Evolutionary conservation across 2,797 vertebrate species (phyloP), one percentile per base, ranked within the genome.

Genomic region (Bradypus variegatus): DNA sequence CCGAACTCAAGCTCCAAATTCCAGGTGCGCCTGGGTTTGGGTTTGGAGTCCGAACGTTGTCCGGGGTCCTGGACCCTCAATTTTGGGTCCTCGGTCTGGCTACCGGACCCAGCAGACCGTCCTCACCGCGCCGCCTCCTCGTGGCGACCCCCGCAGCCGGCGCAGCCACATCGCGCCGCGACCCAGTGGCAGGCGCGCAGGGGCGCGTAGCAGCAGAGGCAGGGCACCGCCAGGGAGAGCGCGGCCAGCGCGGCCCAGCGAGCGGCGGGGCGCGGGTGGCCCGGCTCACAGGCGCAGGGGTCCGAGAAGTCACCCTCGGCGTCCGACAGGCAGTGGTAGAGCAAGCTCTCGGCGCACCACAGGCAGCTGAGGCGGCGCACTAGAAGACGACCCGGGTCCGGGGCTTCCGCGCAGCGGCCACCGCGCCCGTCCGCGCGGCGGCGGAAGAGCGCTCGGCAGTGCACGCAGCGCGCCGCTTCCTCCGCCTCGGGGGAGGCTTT

Each of bases 321-420:
- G 98, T 99, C 98, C 38, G 98, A 99, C 98, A 98, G 98, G 97
- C 98, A 99, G 98, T 99, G 98, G 97, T 99, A 99, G 69, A 99
- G 98, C 96, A 99, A 98, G 96, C 98, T 98, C 96, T 99, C 98
- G 0, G 98, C 98, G 1, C 98, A 99, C 98, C 98, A 99, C 97
- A 99, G 98, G 92, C 98, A 99, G 89, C 98, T 98, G 97, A 98
- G 98, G 95, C 98, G 98, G 96, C 98, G 98, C 93, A 99, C 98
- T 96, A 98, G 98, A 95, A 98, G 98, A 96, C 98, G 97, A 38
- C 98, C 98, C 0, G 98, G 98, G 97, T 99, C 98, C 0, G 98
- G 98, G 83, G 98, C 98, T 21, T 99, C 98, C 18, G 98, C 98
- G 96, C 98, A 99, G 94, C 98, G 98, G 91, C 98, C 98, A 70